Evolutionary conservation across 2,113 vertebrate species (phyloP).

Genomic region (Coptodon rendalli): DNA sequence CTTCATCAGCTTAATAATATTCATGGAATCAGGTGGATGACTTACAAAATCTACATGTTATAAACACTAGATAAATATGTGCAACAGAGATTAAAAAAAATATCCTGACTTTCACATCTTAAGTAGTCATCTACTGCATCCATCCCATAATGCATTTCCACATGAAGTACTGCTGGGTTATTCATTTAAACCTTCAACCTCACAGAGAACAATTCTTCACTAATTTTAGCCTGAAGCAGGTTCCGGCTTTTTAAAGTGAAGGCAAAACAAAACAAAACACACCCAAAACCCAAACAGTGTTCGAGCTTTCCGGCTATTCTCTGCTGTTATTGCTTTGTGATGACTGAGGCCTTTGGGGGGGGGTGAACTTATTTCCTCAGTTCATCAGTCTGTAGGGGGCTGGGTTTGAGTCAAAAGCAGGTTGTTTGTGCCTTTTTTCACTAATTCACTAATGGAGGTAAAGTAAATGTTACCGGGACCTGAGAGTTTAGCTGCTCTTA

Average conservation of each 20-base stretch:
- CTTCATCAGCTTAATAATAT: background rate
- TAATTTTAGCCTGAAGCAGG: background rate
- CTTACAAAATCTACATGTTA: background rate
- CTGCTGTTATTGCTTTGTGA: background rate
- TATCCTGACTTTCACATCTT: background rate
- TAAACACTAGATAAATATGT: background rate
- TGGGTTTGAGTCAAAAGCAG: background rate
- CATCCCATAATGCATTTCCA: background rate
- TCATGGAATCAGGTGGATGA: rapidly evolving
- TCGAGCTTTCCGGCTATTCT: background rate
- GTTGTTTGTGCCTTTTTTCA: background rate
- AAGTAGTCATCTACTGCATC: background rate
- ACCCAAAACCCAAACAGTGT: background rate
- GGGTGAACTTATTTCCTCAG: background rate
- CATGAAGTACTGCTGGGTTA: background rate
- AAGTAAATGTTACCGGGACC: background rate
- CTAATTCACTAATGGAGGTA: rapidly evolving
- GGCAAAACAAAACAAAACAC: background rate
- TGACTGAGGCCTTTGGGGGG: background rate
- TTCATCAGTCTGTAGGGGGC: background rate
- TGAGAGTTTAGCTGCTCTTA: background rate
- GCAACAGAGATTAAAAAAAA: too few species aligned
- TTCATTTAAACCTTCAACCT: background rate
- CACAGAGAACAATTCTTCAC: background rate
- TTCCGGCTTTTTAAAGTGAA: background rate